Evolutionary conservation across 2,113 vertebrate species (phyloP), one percentile per base, ranked within the genome.

Genomic region (Genyomyrus donnyi): DNA sequence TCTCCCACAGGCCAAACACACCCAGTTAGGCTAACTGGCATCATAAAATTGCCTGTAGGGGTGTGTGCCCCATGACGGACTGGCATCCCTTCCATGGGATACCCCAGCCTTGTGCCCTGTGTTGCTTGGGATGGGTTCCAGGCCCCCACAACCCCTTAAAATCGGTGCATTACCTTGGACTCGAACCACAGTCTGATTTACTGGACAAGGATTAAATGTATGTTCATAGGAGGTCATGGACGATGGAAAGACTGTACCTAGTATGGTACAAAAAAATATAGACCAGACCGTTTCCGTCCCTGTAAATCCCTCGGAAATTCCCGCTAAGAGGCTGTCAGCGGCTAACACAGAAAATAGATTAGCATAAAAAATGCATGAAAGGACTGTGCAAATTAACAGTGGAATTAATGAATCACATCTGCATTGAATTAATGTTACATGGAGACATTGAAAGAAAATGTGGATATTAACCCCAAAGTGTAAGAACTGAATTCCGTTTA

Each of bases 111-210:
- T 39, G 70, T 74, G 70, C 31, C 70, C 31, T 35, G 11, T 77
- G 74, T 35, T 77, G 74, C 74, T 35, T 74, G 27, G 27, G 11
- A 77, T 77, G 35, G 31, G 31, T 4, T 39, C n/a, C 11, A 74
- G n/a, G 4, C 27, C 31, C 31, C 31, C 15, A 0, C 13, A 5
- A 15, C 10, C 74, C 42, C 39, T 85, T 45, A 35, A 19, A 56
- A 35, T 42, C 49, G n/a, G n/a, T 39, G 19, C n/a, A 70, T 62
- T n/a, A 90, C 88, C 66, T 48, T 50, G 46, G 62, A 87, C 53
- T 66, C 10, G 66, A 70, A 49, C 88, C 89, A 91, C 91, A 92
- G 91, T 93, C 90, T 93, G 70, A 49, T 84, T 91, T 93, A 48
- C 19, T 85, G 83, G 39, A 45, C 24, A 48, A 13, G 9, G 45